Evolutionary conservation across 2,797 vertebrate genomes (phyloP), one percentile per base, ranked within the genome.

Genomic region (Lagodon rhomboides): DNA sequence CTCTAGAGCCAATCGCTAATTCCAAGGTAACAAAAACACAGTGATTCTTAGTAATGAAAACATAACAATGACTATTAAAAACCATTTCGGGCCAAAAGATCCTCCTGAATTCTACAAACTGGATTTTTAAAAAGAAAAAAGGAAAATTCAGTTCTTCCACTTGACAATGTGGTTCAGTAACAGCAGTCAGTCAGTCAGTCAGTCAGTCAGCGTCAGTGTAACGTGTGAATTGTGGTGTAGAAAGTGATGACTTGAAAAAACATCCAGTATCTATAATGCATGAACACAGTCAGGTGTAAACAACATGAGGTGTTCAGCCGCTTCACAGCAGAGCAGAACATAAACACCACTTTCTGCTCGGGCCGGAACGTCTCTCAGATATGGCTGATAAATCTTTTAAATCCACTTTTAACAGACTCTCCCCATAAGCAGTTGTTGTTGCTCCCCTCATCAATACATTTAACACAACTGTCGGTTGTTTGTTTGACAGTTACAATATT

Each of bases 191-290:
- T 27, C 30, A 34, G 30, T 34, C 30, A 30, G 34, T 34, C 73
- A 38, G 75, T 49, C 65, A 43, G 58, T 65, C 73, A 38, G 72
- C 1, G 10, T 73, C 66, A 44, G 0, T 55, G 69, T 82, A 59
- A 75, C 59, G 34, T 73, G 82, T 77, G 56, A 72, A 25, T 38
- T 68, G 62, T 46, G 0, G 67, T 66, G 62, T 41, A 81, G 50
- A 86, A 89, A 85, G n/a, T 61, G 74, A 82, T 86, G 77, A 83
- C 67, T 83, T 58, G 69, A 73, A 80, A 38, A 84, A 81, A 79
- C 4, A 77, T 54, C 23, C 15, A 60, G 9, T 8, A 85, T 88
- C 4, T 64, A 86, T 88, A 88, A 82, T 86, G 60, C 12, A 90
- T 85, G 75, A 74, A 65, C 30, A 47, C 38, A 54, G 38, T 9